Conservation (phyloP, 2,113 vertebrate species). For the Vulpes lagopus region DNA sequence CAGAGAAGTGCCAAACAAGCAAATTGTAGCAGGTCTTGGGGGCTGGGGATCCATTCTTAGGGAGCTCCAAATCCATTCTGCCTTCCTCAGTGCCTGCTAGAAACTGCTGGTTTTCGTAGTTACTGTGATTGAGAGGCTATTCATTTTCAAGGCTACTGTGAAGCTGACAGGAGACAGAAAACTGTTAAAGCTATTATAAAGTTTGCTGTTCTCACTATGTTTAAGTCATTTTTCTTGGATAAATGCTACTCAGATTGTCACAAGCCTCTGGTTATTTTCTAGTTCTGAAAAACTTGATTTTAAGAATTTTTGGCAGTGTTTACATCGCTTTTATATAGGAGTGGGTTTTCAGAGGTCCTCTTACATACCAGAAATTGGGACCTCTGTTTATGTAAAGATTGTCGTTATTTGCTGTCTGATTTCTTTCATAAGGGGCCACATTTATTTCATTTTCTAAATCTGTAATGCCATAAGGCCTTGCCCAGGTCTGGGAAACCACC, state of each 20-base stretch:
- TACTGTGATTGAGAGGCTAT: not conserved
- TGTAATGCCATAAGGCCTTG: not conserved
- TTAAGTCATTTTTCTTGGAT: not conserved
- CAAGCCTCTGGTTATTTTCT: not conserved
- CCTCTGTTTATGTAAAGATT: not conserved
- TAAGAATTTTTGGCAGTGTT: not conserved
- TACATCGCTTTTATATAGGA: conserved; percentile 32
- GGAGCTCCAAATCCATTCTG: not conserved
- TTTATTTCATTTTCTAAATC: not conserved
- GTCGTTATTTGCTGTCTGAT: not conserved
- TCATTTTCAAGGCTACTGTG: not conserved
- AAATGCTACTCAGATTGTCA: not conserved
- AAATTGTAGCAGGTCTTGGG: not conserved
- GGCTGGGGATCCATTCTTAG: not conserved
- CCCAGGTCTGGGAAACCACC: not conserved
- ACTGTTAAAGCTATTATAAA: not conserved
- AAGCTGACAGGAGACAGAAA: not conserved
- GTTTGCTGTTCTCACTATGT: not conserved
- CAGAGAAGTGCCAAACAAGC: not conserved
- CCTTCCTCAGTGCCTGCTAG: not conserved
- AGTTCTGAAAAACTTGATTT: not conserved
- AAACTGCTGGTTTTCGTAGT: not conserved
- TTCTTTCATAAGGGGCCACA: not conserved
- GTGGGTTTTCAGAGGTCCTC: conserved; percentile 41
- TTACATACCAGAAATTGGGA: not conserved